A percentile compares a stretch with the other conserved stretches of the same genome.
Evolutionary conservation across 1,140 invertebrate genomes (phyloP).

Genomic region (Maconellicoccus hirsutus): DNA sequence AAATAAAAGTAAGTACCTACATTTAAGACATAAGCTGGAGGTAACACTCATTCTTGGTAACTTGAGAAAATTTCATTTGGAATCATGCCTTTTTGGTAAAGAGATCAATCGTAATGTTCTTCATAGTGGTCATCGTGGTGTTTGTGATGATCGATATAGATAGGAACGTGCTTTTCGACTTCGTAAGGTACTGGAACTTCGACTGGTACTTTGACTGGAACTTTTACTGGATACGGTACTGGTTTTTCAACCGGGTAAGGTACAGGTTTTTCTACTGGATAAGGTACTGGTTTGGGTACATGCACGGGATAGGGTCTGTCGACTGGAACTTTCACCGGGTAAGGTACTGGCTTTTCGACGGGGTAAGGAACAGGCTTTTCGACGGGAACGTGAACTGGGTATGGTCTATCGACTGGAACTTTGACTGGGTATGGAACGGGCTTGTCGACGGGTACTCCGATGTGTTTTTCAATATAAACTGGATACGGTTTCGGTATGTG

Average conservation of each 20-base stretch:
- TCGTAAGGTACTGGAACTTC: constrained; percentile 41
- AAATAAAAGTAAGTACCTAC: no score
- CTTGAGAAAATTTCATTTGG: not conserved
- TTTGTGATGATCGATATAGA: constrained; percentile 46
- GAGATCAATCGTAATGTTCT: constrained; percentile 23
- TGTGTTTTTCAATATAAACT: constrained; percentile 33
- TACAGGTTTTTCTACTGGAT: constrained; percentile 56
- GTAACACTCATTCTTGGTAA: not conserved
- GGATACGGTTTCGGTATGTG: constrained; percentile 37
- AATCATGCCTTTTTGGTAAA: not conserved
- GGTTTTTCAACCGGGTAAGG: constrained; percentile 55
- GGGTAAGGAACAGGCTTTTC: constrained; percentile 45
- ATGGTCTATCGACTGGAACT: constrained; percentile 51
- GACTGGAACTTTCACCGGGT: constrained; percentile 53
- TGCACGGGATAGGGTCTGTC: constrained; percentile 38
- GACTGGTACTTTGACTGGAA: constrained; percentile 38
- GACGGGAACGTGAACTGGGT: constrained; percentile 42
- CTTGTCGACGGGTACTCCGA: constrained; percentile 58
- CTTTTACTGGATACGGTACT: constrained; percentile 46
- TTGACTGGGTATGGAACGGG: constrained; percentile 56
- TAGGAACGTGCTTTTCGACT: constrained; percentile 51
- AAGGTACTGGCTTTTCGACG: constrained; percentile 46
- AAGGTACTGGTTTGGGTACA: constrained; percentile 40
- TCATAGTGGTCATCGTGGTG: constrained; percentile 21
- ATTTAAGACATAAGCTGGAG: not conserved